Evolutionary conservation across 37 sponge, comb jelly and placozoan species (phyloP), one percentile per base, ranked within the genome.

Genomic region (Dysidea cf. avara): DNA sequence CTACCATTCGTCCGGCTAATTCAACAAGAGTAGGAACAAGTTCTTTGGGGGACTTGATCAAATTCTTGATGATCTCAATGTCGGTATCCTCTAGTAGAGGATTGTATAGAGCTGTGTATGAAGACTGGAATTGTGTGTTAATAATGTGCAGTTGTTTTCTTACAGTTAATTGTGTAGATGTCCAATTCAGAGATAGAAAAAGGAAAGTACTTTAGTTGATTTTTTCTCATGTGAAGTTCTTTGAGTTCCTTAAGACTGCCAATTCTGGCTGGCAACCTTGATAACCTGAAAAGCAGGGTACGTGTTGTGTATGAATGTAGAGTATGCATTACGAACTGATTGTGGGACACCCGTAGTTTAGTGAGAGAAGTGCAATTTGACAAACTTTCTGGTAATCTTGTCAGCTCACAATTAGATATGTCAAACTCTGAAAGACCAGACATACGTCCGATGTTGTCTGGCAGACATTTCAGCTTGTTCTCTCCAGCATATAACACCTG

Each of bases 81-180:
- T 71, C 71, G 14, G 55, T 29, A 67, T 87, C 88, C 2, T 76
- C 62, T 0, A 87, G 17, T 5, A 77, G 66, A 14, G 49, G 49
- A 39, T 87, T 87, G 30, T 81, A 61, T 30, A 81, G 88, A 70
- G 78, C 88, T 87, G 57, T 12, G 35, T 12, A 37, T 0, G 49
- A 20, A 52, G 18, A 61, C 1, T 56, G 28, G 55, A 0, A 29
- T 7, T 0, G 2, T 6, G 7, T 25, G 1, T 6, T 1, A 1
- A 47, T 68, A 56, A 24, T 36, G 20, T 12, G 32, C 14, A 72
- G 39, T 20, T 56, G 33, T 6, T 17, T 47, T 39, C 52, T 55
- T 53, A 84, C 90, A 81, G 55, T 86, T 82, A 49, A 90, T 78
- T 17, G 91, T 90, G 48, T 90, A 85, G 22, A 81, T 69, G 35